A percentile compares a stretch with the other conserved stretches of the same genome.
These are phyloP conservation scores for Sardina pilchardus DNA, from an alignment of 2,113 vertebrate genomes.

Conservation along the genomic window DNA sequence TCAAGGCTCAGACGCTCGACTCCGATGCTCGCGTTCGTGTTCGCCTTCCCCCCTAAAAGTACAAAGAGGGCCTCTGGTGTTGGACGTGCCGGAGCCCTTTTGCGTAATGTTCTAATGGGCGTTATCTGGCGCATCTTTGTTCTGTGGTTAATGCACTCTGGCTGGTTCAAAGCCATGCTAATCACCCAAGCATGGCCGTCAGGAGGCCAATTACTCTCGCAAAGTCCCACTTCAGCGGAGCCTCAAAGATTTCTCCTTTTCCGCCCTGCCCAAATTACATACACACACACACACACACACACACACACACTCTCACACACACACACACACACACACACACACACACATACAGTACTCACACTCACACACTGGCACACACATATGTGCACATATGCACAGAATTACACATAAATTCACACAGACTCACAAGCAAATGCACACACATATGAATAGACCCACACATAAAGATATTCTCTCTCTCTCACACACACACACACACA, in stretches of 20 bases:
- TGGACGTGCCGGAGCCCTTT: constrained; percentile 27
- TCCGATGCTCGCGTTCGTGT: too few species aligned
- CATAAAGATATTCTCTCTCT: not conserved
- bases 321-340: constrained; percentile 3
- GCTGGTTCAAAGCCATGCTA: constrained; percentile 75
- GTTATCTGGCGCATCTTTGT: constrained; percentile 69
- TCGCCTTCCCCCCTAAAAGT: not conserved
- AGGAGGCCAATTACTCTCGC: constrained; percentile 72
- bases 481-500: constrained; percentile 5
- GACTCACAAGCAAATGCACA: not conserved
- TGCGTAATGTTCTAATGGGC: constrained; percentile 57
- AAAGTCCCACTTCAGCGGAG: constrained; percentile 61
- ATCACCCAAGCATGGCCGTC: constrained; percentile 66
- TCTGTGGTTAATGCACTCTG: constrained; percentile 65
- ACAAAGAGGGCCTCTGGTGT: not conserved
- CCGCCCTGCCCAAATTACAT: not conserved
- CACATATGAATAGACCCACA: not conserved
- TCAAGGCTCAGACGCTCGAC: not conserved
- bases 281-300: constrained; percentile 5
- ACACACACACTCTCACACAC: constrained; percentile 12
- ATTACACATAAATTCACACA: too few species aligned
- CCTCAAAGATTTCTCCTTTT: constrained; percentile 14
- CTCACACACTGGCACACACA: not conserved
- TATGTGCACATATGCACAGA: not conserved
- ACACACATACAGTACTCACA: not conserved